Conservation (phyloP, 2,797 vertebrate species). For the Sebastolobus altivelis region DNA sequence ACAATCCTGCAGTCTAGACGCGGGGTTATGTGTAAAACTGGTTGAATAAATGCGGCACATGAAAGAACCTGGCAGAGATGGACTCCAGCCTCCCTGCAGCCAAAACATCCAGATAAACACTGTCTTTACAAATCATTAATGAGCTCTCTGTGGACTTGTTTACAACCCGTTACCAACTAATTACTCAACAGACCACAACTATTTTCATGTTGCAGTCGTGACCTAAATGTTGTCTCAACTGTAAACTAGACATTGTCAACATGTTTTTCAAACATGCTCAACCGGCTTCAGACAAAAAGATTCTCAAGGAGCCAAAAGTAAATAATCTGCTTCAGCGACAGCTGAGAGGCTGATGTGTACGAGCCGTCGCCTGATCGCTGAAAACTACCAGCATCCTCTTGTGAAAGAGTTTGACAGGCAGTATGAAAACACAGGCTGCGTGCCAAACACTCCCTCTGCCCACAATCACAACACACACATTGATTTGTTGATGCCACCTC, state of each 20-base stretch:
- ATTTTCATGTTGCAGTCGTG: conserved; percentile 9
- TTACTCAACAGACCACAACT: neutral
- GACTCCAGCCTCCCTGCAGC: neutral
- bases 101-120: neutral
- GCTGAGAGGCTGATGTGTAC: neutral
- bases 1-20: no score
- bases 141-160: neutral
- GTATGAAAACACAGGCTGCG: conserved; percentile 43
- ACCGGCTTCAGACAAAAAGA: neutral
- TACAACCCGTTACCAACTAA: neutral
- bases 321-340: conserved; percentile 15
- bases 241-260: neutral
- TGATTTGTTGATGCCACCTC: conserved; percentile 33
- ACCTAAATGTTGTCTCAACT: conserved; percentile 8
- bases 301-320: neutral
- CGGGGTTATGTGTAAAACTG: neutral
- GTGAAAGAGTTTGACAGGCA: conserved; percentile 19
- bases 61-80: neutral
- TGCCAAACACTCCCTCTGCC: conserved; percentile 26
- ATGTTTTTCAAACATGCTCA: neutral
- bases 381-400: conserved; percentile 13
- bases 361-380: neutral
- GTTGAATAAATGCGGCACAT: conserved; percentile 17
- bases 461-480: conserved; percentile 31
- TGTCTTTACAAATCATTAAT: conserved; percentile 21